A percentile compares a stretch with the other conserved stretches of the same genome.
phyloP scores from a whole-genome alignment of 1,140 invertebrate species.

The Dendroctonus valens region DNA sequence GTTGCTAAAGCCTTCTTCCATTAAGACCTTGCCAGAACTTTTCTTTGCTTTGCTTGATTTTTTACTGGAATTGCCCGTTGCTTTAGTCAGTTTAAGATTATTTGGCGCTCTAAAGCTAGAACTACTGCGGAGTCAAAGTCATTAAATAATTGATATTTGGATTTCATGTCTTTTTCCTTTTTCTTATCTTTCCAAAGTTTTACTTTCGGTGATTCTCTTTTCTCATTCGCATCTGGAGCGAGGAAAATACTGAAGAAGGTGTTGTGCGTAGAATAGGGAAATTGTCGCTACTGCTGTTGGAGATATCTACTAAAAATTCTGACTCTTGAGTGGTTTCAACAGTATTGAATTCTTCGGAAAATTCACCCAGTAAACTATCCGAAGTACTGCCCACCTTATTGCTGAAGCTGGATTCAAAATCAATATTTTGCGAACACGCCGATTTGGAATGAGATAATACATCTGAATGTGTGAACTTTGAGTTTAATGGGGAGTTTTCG shows the following conservation, averaged over 20 bases:
- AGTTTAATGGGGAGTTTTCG: conserved; percentile 35
- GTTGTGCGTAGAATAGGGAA: background rate
- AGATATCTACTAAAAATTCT: conserved; percentile 19
- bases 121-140: conserved; percentile 44
- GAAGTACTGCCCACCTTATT: too few species aligned
- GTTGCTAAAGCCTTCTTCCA: conserved; percentile 67
- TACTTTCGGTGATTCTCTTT: conserved; percentile 13
- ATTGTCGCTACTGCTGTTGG: conserved; percentile 19
- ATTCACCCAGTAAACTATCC: too few species aligned
- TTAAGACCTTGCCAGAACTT: conserved; percentile 46
- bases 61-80: conserved; percentile 32
- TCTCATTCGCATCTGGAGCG: background rate
- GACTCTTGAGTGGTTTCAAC: too few species aligned
- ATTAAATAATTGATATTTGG: conserved; percentile 57
- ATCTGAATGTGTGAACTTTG: too few species aligned
- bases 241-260: background rate
- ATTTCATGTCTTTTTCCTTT: conserved; percentile 52
- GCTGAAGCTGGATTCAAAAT: too few species aligned
- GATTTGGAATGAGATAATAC: too few species aligned
- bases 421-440: too few species aligned
- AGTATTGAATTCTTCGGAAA: too few species aligned
- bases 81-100: conserved; percentile 40
- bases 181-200: conserved; percentile 52
- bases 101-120: conserved; percentile 17
- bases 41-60: conserved; percentile 40